Evolutionary conservation across 2,888 invertebrate genomes (phyloP).

Genomic region (Xestia rhomboidea): DNA sequence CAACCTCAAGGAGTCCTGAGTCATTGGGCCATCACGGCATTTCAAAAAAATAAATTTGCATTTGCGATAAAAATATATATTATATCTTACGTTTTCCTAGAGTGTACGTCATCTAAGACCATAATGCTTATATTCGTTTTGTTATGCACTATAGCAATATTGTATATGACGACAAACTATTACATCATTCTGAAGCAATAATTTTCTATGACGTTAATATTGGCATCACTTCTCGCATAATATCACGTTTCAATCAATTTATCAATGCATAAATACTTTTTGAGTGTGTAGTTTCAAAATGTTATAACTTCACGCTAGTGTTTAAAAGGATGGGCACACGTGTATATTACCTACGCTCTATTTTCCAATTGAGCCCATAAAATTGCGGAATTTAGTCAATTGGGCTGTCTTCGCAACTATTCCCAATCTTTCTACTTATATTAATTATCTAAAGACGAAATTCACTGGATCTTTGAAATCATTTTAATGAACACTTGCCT

Average conservation of each 20-base stretch:
- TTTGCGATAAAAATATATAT: background rate
- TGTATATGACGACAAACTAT: background rate
- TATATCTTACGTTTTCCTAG: background rate
- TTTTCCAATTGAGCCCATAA: background rate
- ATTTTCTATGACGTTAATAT: background rate
- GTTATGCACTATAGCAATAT: background rate
- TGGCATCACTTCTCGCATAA: background rate
- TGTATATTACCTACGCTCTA: background rate
- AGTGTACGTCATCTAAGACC: background rate
- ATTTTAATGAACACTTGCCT: background rate
- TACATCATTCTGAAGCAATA: background rate
- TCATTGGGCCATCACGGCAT: background rate
- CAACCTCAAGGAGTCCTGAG: background rate
- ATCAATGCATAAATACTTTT: slow-evolving; percentile 25
- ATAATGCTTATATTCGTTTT: background rate
- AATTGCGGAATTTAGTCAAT: background rate
- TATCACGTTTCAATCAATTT: slow-evolving; percentile 11
- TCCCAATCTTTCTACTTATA: background rate
- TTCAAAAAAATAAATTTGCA: too few species aligned
- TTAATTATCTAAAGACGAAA: background rate
- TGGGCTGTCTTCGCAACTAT: background rate
- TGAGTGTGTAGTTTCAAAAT: background rate
- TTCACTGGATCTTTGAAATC: background rate
- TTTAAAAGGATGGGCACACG: background rate
- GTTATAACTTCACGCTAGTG: background rate